These are phyloP conservation scores for Chelon auratus DNA, from an alignment of 2,797 vertebrate species.

Conservation along the genomic window DNA sequence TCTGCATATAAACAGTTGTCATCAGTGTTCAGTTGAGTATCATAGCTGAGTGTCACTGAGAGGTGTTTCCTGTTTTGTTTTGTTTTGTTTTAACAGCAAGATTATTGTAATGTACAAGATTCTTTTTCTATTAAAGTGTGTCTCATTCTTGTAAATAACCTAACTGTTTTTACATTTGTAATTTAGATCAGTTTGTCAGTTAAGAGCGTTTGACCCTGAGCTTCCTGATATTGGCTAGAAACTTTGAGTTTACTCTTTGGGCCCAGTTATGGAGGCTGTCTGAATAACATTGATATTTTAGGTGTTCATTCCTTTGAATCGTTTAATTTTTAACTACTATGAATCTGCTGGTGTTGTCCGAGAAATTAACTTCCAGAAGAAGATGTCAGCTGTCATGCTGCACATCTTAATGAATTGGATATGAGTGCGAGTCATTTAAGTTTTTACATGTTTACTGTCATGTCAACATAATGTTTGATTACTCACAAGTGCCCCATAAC, in stretches of 20 bases:
- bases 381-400: background rate
- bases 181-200: background rate
- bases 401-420: background rate
- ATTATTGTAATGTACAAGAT: slow-evolving; percentile 11
- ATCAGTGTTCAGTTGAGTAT: background rate
- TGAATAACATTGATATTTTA: background rate
- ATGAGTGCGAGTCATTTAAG: background rate
- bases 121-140: slow-evolving; percentile 1
- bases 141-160: slow-evolving; percentile 53
- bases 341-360: background rate
- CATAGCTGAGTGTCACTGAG: background rate
- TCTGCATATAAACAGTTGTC: background rate
- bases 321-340: background rate
- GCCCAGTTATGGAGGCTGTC: background rate
- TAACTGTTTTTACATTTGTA: slow-evolving; percentile 11
- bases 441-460: background rate
- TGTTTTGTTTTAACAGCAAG: background rate
- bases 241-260: background rate
- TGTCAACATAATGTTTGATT: background rate
- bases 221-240: slow-evolving; percentile 1
- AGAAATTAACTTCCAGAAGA: background rate
- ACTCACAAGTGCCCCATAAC: background rate
- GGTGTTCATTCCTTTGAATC: background rate
- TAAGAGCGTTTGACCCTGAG: background rate
- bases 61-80: background rate